phyloP scores from a whole-genome alignment of 1,140 invertebrate genomes.

The Teleogryllus occipitalis region DNA sequence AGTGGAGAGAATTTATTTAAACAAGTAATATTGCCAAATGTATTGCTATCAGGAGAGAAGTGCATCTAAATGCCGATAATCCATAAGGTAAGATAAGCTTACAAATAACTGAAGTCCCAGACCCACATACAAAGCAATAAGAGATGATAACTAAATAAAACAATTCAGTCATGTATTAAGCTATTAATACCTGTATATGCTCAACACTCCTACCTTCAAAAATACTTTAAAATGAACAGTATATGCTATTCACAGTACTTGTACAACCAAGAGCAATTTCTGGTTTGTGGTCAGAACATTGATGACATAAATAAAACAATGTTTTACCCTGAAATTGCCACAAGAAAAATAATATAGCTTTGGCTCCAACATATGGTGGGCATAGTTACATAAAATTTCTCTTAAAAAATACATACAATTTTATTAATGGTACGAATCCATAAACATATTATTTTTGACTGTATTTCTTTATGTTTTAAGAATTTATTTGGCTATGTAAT shows the following conservation, averaged over 20 bases:
- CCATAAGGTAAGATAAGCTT: too few species aligned
- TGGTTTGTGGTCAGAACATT: conserved; percentile 17
- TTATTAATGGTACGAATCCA: too few species aligned
- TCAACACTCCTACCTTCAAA: neutral
- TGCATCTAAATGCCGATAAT: too few species aligned
- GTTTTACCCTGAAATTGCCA: neutral
- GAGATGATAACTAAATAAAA: too few species aligned
- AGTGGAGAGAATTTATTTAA: neutral
- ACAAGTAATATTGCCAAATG: neutral
- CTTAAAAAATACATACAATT: too few species aligned
- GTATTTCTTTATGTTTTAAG: neutral
- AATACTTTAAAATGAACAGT: neutral
- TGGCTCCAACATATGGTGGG: neutral
- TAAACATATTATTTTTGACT: neutral
- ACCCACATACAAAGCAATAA: too few species aligned
- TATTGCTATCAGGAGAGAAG: neutral
- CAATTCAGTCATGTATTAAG: neutral
- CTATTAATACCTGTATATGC: neutral
- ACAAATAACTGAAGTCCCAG: too few species aligned
- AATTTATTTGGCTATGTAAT: neutral
- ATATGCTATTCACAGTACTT: neutral
- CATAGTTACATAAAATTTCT: neutral
- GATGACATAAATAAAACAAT: neutral
- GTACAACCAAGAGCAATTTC: conserved; percentile 15
- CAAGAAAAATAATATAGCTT: neutral